Base-by-base conservation (phyloP, 2,113 vertebrate genomes). In the Phoxinus phoxinus region DNA sequence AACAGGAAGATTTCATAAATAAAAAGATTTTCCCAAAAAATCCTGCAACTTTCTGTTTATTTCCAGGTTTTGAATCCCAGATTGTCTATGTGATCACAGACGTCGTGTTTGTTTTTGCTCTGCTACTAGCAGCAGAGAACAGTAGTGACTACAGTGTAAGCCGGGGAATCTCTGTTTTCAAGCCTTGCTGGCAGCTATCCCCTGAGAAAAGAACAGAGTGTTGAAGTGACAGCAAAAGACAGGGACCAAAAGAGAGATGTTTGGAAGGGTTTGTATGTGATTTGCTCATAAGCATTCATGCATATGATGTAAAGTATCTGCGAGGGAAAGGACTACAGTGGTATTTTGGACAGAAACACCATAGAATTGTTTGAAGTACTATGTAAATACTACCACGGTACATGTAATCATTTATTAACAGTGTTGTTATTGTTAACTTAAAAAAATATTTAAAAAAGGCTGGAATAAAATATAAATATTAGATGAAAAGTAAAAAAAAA, bases 131-230 rank as follows among this genome's bases (percentile, higher is more conserved):
- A 59, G 21, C 30, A 58, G 48, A 77, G 51, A 79, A 61, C 76
- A 79, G 76, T 15, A 41, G 21, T 21, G 32, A 61, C 74, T 76
- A 46, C 41, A 48, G 41, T 77, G 74, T 77, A 56, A 79, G 32
- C 53, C 6, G 53, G 48, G 67, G 48, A 35, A 72, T 41, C 51
- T 83, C 30, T 83, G 65, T 82, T 82, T 82, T 82, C 63, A 71
- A 65, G 35, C 27, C 27, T 69, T 51, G 44, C 80, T 69, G 67
- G 65, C 48, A 41, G 65, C 51, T 10, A 25, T 37, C 32, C 48
- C 48, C 32, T 0, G 46, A 72, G 81, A 41, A 83, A 51, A 76
- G 73, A 76, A 19, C 7, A 0, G 73, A 75, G 25, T 76, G 46
- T 76, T 76, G 48, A 76, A 25, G n/a, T 46, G 78, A 80, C 37